Base-by-base conservation (phyloP, 2,888 invertebrate species). In the Cheilosia grossa region DNA sequence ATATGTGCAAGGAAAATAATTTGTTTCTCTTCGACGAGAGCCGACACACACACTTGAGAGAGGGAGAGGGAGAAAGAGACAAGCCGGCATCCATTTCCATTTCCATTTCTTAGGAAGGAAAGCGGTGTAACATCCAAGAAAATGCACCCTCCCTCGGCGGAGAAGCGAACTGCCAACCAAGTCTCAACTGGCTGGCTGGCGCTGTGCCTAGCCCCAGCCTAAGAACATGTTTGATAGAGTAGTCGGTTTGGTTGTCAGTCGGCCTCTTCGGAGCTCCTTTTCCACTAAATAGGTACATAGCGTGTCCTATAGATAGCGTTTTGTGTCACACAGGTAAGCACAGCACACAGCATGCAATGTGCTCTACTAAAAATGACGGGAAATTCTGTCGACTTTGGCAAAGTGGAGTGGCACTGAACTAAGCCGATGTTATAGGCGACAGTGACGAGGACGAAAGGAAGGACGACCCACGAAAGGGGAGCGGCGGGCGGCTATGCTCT, bases 351-450 rank as follows among this genome's bases (percentile, higher is more conserved):
- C 13, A 59, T 27, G 67, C 75, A 67, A 75, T 67, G 58, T 75
- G 64, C 64, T 66, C 64, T 64, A 59, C 13, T 37, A 13, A 37
- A 37, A 64, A 72, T 66, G 79, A 79, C 79, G 79, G 70, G 72
- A 72, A 72, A 79, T 79, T 78, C 70, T 72, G 72, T 72, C 72
- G 79, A 79, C 72, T 79, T 64, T 40, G 58, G 70, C 58, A 72
- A 79, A 79, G 78, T 79, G 72, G 64, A 79, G 79, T 79, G 72
- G 30, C 64, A 64, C 78, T 63, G 63, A 61, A 51, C 51, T 33
- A 13, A 13, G 37, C 37, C 37, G 37, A 37, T 17, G 17, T 21
- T 10, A 27, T 9, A 27, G 30, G 24, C 21, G 47, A 9, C 30
- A 19, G 15, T 15, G n/a, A 42, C 13, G 61, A 53, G 13, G 69